Evolutionary conservation across 2,888 invertebrate species (phyloP).

Genomic region (Empis stercorea): DNA sequence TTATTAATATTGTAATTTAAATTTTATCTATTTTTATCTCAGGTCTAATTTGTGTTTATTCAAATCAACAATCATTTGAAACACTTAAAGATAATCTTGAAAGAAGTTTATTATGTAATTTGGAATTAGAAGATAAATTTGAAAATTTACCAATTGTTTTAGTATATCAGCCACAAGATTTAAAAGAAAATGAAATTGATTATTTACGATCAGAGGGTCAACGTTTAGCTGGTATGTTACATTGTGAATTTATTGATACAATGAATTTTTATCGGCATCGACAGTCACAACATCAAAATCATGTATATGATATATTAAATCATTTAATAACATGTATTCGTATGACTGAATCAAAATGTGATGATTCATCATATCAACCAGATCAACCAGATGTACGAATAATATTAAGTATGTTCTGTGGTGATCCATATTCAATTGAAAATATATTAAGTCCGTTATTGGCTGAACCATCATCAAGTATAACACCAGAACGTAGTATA

Average conservation of each 20-base stretch:
- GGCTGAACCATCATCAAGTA: constrained; percentile 63
- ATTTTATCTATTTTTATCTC: constrained; percentile 1
- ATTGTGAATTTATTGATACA: constrained; percentile 35
- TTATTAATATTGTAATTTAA: background rate
- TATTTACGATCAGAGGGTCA: constrained; percentile 80
- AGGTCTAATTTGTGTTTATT: constrained; percentile 79
- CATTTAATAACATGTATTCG: constrained; percentile 34
- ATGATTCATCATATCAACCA: constrained; percentile 31
- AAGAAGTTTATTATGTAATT: constrained; percentile 76
- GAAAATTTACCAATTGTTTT: constrained; percentile 80
- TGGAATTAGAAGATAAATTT: constrained; percentile 83
- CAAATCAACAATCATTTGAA: constrained; percentile 82
- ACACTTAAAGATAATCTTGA: constrained; percentile 84
- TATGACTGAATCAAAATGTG: constrained; percentile 32
- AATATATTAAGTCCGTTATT: constrained; percentile 78
- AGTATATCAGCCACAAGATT: constrained; percentile 72
- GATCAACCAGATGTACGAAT: constrained; percentile 48
- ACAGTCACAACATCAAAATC: constrained; percentile 35
- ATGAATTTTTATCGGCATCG: constrained; percentile 24
- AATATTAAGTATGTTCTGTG: constrained; percentile 93
- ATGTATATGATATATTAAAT: constrained; percentile 36
- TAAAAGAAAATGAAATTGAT: constrained; percentile 73
- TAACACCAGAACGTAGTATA: constrained; percentile 58
- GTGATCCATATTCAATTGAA: constrained; percentile 84
- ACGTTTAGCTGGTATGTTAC: constrained; percentile 69